Evolutionary conservation across 2,888 invertebrate species (phyloP), one percentile per base, ranked within the genome.

Genomic region (Volucella inflata): DNA sequence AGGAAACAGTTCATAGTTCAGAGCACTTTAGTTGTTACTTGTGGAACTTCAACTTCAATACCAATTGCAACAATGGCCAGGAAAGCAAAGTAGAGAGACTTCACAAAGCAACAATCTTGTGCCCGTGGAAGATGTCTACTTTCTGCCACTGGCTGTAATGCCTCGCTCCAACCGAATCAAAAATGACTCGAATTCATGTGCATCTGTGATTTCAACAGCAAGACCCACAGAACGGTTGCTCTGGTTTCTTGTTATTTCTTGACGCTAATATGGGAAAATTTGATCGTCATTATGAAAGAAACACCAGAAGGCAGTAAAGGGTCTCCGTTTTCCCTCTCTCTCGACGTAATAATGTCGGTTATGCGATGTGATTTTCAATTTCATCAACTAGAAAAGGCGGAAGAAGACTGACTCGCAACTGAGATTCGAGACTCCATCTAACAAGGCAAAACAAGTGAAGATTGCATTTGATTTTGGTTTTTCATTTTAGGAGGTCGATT

Each of bases 1-100:
- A 67, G 65, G 75, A 84, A 84, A 84, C 80, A 80, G 84, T 84
- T 84, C 84, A 84, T 80, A 84, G 84, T 80, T 80, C 80, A 84
- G 80, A 84, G 84, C 80, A 84, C 84, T 84, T 80, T 84, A 67
- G 65, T 71, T 75, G 75, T 65, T 80, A 75, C 84, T 79, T 79
- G 74, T 79, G 70, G 67, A 55, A 76, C 65, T 21, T 16, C 67
- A 57, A 77, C 38, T 16, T 14, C 21, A n/a, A 38, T 44, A 57
- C 30, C 30, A 30, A 30, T 6, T 30, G 78, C 16, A 59, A 57
- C 42, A 42, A 30, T 17, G 16, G 38, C 36, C 30, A 16, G 4
- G 8, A 55, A 42, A 40, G 9, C 14, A 30, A 11, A 10, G 42
- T 48, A 57, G 50, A 80, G 11, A 71, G 21, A 51, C 59, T 17